phyloP scores from a whole-genome alignment of 2,113 vertebrate species.

The Callionymus lyra region DNA sequence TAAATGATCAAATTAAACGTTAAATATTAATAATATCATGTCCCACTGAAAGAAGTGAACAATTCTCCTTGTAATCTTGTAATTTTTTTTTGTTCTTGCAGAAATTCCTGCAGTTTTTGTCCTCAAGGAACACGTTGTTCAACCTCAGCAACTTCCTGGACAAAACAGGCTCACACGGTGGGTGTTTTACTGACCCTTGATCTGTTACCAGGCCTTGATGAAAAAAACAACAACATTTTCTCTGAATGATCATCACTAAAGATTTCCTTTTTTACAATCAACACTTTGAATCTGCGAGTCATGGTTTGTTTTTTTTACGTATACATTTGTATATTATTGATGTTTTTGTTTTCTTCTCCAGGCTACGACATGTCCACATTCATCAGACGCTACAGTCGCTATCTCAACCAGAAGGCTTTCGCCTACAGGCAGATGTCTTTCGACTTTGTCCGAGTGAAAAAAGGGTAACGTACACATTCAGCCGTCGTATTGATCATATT shows the following conservation, averaged over 20 bases:
- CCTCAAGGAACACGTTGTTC: constrained; percentile 96
- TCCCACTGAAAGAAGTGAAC: background rate
- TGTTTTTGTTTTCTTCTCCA: constrained; percentile 45
- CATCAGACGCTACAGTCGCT: constrained; percentile 94
- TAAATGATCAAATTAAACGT: no score
- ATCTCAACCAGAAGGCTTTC: constrained; percentile 96
- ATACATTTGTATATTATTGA: constrained; percentile 2
- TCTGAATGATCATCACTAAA: no score
- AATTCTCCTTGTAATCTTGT: no score
- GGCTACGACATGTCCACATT: constrained; percentile 98
- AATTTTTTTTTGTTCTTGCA: constrained; percentile 48
- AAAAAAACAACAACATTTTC: no score
- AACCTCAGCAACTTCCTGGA: constrained; percentile 99
- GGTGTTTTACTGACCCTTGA: constrained; percentile 20
- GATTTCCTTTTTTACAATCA: no score
- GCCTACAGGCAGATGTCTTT: constrained; percentile 98
- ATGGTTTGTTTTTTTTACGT: no score
- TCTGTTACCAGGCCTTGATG: no score
- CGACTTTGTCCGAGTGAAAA: constrained; percentile 95
- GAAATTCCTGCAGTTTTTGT: constrained; percentile 96
- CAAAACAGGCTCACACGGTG: constrained; percentile 97
- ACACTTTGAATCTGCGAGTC: no score
- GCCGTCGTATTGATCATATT: background rate
- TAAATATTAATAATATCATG: no score
- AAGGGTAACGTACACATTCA: constrained; percentile 73